These are phyloP conservation scores for Metopia argyrocephala DNA, from an alignment of 2,888 invertebrate genomes.

Conservation along the genomic window DNA sequence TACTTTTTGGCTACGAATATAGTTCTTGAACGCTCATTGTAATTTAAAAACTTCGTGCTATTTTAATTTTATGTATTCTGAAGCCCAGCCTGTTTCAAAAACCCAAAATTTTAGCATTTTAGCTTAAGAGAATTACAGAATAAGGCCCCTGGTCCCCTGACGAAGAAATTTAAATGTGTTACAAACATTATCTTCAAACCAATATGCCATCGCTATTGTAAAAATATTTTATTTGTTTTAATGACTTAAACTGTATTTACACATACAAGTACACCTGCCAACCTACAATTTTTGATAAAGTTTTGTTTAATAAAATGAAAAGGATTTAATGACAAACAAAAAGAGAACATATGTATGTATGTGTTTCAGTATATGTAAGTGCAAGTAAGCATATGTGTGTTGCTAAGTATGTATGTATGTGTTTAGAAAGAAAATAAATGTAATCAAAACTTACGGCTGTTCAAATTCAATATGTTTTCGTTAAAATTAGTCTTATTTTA, in stretches of 20 bases:
- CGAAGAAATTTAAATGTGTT: too few relatives aligned
- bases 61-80: too few relatives aligned
- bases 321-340: constrained; percentile 6
- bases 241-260: constrained; percentile 28
- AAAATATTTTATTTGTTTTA: neutral
- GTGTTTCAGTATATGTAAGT: too few relatives aligned
- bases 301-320: constrained; percentile 38
- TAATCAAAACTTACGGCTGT: constrained; percentile 46
- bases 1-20: too few relatives aligned
- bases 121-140: too few relatives aligned
- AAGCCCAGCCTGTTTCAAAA: too few relatives aligned
- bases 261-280: neutral
- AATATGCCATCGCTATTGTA: too few relatives aligned
- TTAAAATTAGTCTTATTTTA: constrained; percentile 28
- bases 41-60: too few relatives aligned
- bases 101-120: too few relatives aligned
- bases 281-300: constrained; percentile 25
- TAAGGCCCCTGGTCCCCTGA: too few relatives aligned
- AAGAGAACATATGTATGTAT: neutral
- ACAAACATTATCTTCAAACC: too few relatives aligned
- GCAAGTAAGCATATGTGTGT: neutral
- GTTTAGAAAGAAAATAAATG: constrained; percentile 36
- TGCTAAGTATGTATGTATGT: neutral
- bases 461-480: constrained; percentile 51
- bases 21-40: too few relatives aligned